Percentiles rank a stretch among this genome's conserved stretches.
These are phyloP conservation scores for Hemiprocne comata DNA, from an alignment of 2,113 vertebrate genomes.

Conservation along the genomic window DNA sequence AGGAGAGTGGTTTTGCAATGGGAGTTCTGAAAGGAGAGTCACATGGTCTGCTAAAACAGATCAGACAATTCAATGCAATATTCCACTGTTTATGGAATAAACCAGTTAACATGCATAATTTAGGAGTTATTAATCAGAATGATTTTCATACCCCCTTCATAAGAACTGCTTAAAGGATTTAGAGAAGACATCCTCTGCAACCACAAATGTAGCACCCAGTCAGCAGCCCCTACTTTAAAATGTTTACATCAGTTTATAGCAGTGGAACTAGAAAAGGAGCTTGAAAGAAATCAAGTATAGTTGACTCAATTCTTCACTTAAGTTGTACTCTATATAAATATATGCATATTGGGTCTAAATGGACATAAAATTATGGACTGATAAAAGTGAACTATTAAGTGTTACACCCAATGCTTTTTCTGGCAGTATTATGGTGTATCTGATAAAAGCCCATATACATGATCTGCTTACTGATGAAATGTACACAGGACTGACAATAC, in stretches of 20 bases:
- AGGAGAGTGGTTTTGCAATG: not conserved
- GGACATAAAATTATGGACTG: too few species aligned
- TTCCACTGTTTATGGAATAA: not conserved
- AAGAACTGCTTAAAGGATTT: not conserved
- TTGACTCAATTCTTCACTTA: not conserved
- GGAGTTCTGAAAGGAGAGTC: not conserved
- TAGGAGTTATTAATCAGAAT: not conserved
- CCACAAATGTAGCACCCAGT: not conserved
- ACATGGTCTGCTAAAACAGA: not conserved
- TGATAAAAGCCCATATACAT: not conserved
- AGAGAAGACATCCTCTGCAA: not conserved
- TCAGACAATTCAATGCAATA: not conserved
- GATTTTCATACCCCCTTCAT: not conserved
- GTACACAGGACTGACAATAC: not conserved
- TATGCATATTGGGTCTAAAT: not conserved
- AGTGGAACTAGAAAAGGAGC: not conserved
- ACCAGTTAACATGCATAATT: not conserved
- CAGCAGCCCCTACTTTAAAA: not conserved
- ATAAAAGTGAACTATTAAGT: too few species aligned
- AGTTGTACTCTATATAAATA: not conserved
- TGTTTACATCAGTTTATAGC: not conserved
- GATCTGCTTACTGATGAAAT: not conserved
- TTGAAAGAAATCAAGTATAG: not conserved
- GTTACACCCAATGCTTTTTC: not conserved
- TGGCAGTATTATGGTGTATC: not conserved